These are phyloP conservation scores for Saccostrea glomerata DNA, from an alignment of 1,140 invertebrate genomes.

Conservation along the genomic window DNA sequence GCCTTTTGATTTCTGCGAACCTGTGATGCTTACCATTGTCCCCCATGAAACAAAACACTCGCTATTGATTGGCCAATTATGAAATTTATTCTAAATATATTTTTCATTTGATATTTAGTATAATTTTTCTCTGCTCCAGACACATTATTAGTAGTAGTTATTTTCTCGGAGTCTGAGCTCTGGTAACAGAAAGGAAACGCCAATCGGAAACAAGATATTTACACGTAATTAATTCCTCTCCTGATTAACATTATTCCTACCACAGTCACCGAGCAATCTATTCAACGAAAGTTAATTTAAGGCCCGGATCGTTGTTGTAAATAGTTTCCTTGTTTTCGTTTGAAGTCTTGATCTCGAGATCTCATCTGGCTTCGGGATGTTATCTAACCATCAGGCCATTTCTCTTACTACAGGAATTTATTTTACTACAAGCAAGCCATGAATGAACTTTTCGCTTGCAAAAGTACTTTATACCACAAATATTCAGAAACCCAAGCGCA, in stretches of 20 bases:
- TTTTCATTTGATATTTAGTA: neutral
- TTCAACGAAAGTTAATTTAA: neutral
- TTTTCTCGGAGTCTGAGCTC: neutral
- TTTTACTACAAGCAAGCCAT: conserved; percentile 15
- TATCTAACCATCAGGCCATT: neutral
- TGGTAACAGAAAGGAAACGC: neutral
- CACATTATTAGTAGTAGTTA: neutral
- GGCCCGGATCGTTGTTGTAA: neutral
- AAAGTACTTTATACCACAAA: conserved; percentile 3
- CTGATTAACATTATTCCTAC: neutral
- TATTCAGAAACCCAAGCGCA: neutral
- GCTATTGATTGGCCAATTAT: conserved; percentile 13
- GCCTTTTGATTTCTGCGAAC: neutral
- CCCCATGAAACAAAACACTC: neutral
- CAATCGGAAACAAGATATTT: conserved; percentile 21
- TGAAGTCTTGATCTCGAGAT: conserved; percentile 7
- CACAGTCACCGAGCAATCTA: neutral
- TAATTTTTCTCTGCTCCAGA: neutral
- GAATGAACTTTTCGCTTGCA: conserved; percentile 3
- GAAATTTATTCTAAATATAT: conserved; percentile 11
- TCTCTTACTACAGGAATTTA: conserved; percentile 19
- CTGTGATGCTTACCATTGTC: neutral
- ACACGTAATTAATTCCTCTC: conserved; percentile 16
- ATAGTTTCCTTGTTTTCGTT: conserved; percentile 21
- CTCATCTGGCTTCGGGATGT: neutral